Conservation (phyloP, 1,140 invertebrate genomes). For the Wiebesia pumilae region DNA sequence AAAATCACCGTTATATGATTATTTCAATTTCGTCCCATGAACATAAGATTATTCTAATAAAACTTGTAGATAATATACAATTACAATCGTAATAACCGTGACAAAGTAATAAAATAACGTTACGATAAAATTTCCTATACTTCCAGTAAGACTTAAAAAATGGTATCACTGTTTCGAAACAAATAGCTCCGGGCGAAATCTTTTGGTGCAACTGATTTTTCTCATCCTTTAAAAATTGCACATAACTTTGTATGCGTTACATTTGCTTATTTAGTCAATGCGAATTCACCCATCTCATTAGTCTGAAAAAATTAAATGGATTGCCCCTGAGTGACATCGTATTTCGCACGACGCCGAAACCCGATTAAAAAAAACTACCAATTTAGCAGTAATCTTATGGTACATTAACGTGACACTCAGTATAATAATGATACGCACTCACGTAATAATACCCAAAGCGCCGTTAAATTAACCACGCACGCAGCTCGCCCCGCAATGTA, state of each 20-base stretch:
- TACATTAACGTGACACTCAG: not conserved
- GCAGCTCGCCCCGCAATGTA: not conserved
- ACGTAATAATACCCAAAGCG: not conserved
- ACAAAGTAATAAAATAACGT: not conserved
- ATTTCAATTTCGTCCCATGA: not conserved
- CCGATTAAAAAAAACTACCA: not conserved
- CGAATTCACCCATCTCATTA: not conserved
- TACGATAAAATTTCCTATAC: not conserved
- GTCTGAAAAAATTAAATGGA: not conserved
- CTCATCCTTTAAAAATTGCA: not conserved
- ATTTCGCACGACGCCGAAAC: not conserved
- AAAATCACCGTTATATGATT: not conserved
- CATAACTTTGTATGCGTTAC: not conserved
- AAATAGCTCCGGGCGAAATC: not conserved
- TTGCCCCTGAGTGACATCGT: not conserved
- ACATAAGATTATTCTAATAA: not conserved
- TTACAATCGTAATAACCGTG: not conserved
- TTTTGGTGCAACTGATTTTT: not conserved
- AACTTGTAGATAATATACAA: no score
- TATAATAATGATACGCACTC: not conserved
- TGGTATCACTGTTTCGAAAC: not conserved
- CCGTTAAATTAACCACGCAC: constrained; percentile 22
- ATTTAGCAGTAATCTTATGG: not conserved
- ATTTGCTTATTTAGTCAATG: not conserved
- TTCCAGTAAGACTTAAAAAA: not conserved